phyloP scores from a whole-genome alignment of 2,888 invertebrate species.

The Cryptocephalus primarius region DNA sequence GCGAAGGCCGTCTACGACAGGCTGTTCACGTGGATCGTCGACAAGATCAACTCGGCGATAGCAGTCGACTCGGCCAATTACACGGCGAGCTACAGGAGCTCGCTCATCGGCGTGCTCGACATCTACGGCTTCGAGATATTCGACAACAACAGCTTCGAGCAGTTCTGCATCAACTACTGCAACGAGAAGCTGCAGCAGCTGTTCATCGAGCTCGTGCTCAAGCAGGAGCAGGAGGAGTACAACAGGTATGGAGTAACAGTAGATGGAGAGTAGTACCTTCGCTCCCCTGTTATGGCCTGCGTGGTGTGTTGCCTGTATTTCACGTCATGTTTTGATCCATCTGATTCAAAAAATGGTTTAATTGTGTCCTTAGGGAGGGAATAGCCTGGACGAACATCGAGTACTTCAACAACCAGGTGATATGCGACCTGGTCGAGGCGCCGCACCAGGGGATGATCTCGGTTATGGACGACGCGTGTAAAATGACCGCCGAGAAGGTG shows the following conservation, averaged over 20 bases:
- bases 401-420: conserved; percentile 94
- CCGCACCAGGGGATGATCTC: conserved; percentile 82
- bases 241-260: conserved; percentile 67
- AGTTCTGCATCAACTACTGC: conserved; percentile 98
- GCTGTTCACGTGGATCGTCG: conserved; percentile 89
- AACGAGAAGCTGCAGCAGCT: conserved; percentile 97
- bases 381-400: conserved; percentile 92
- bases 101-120: conserved; percentile 89
- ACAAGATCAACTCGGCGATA: conserved; percentile 83
- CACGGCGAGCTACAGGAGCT: conserved; percentile 51
- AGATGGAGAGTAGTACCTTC: no score
- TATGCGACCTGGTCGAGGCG: conserved; percentile 92
- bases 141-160: conserved; percentile 94
- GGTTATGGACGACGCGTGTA: conserved; percentile 93
- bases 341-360: no score
- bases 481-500: conserved; percentile 84
- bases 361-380: conserved; percentile 65
- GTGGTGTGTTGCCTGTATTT: no score
- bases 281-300: no score
- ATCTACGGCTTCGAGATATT: conserved; percentile 99
- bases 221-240: conserved; percentile 98
- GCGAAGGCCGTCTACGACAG: conserved; percentile 94
- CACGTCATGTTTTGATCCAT: no score
- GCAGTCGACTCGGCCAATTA: conserved; percentile 51
- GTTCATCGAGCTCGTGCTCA: conserved; percentile 93